Percentiles rank a stretch among this genome's conserved stretches.
Evolutionary conservation across 2,888 invertebrate species (phyloP).

Genomic region (Tetragnatha montana): DNA sequence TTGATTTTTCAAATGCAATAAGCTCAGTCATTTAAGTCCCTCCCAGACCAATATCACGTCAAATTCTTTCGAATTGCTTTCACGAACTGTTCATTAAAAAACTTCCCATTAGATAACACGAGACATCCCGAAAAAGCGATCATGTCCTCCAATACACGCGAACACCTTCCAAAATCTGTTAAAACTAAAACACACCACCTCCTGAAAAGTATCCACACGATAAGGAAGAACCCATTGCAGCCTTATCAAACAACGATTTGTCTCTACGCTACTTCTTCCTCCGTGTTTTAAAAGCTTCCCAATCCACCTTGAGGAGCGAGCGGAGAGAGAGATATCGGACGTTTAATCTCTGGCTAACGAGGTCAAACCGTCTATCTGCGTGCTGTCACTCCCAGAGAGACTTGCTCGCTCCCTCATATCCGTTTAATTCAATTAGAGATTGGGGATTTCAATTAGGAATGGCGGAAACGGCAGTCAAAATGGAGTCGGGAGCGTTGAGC

Average conservation of each 20-base stretch:
- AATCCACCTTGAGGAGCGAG: background rate
- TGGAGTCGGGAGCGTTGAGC: background rate
- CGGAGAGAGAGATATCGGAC: background rate
- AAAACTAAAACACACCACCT: background rate
- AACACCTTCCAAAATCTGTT: background rate
- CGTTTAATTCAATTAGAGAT: conserved; percentile 48
- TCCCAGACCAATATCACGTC: too few relatives aligned
- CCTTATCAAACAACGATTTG: background rate
- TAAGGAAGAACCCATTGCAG: background rate
- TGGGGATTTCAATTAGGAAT: conserved; percentile 38
- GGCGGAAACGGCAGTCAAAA: conserved; percentile 21
- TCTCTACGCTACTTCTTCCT: background rate
- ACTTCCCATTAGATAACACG: background rate
- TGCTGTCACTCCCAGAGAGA: background rate
- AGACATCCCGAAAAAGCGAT: background rate
- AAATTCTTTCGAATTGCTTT: too few relatives aligned
- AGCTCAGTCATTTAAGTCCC: too few relatives aligned
- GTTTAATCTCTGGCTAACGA: background rate
- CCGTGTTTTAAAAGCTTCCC: background rate
- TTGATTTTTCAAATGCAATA: too few relatives aligned
- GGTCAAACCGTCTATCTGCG: background rate
- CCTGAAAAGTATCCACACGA: background rate
- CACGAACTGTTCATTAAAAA: too few relatives aligned
- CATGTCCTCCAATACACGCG: background rate
- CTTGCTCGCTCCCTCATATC: conserved; percentile 11